Evolutionary conservation across 2,113 vertebrate species (phyloP).

Genomic region (Siniperca chuatsi): DNA sequence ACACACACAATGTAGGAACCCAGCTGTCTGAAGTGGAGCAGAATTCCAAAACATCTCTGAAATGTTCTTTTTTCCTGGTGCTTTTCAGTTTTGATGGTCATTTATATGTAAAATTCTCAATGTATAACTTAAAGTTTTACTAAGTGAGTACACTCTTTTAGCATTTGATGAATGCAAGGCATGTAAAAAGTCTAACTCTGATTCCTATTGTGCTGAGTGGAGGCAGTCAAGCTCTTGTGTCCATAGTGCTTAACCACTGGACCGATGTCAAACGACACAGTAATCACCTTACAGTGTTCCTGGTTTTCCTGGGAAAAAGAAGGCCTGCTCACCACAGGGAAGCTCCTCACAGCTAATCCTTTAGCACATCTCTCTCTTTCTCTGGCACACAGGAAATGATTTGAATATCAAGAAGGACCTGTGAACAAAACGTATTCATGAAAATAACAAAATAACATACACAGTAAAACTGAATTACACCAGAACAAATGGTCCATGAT

Average conservation of each 20-base stretch:
- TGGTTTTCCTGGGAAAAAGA: conserved; percentile 72
- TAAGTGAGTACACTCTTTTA: background rate
- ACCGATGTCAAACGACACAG: conserved; percentile 84
- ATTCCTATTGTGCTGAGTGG: conserved; percentile 70
- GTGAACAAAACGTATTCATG: background rate
- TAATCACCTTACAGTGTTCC: conserved; percentile 89
- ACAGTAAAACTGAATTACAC: too few relatives aligned
- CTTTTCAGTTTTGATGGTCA: background rate
- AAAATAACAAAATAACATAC: too few relatives aligned
- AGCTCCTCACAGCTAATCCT: conserved; percentile 82
- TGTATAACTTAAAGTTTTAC: background rate
- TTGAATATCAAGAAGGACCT: background rate
- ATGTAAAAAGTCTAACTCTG: conserved; percentile 29
- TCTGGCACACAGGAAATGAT: too few relatives aligned
- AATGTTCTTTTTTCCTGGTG: conserved; percentile 12
- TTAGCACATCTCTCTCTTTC: conserved; percentile 62
- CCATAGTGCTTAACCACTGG: conserved; percentile 85
- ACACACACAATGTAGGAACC: conserved; percentile 57
- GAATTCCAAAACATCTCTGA: conserved; percentile 64
- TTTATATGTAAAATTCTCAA: background rate
- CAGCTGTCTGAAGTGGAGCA: conserved; percentile 66
- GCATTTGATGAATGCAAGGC: conserved; percentile 24
- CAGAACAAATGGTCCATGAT: too few relatives aligned
- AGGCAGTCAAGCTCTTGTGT: conserved; percentile 68
- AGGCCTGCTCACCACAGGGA: conserved; percentile 77